phyloP scores from a whole-genome alignment of 2,888 invertebrate species.

The Gnatocerus cornutus region DNA sequence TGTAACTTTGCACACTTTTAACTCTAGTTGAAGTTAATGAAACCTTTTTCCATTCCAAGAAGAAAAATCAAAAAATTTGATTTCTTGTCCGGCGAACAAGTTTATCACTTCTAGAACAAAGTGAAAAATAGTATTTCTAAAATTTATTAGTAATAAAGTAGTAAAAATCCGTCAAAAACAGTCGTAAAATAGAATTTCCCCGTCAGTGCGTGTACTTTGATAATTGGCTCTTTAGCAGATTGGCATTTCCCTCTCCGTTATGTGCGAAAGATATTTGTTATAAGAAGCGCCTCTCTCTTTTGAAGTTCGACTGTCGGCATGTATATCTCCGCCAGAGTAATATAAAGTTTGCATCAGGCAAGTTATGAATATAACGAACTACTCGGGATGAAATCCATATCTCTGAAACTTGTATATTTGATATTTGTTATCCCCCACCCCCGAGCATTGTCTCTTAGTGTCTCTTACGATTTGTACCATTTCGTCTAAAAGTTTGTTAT shows the following conservation, averaged over 20 bases:
- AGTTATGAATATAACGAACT: conserved; percentile 67
- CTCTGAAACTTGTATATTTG: conserved; percentile 67
- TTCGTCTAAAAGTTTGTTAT: conserved; percentile 46
- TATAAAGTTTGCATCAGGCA: conserved; percentile 68
- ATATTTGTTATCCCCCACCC: conserved; percentile 62
- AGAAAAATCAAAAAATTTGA: too few species aligned
- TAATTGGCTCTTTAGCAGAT: conserved; percentile 22
- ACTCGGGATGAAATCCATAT: conserved; percentile 66
- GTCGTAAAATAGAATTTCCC: too few species aligned
- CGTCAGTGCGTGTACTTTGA: neutral
- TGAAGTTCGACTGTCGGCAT: conserved; percentile 54
- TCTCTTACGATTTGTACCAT: conserved; percentile 48
- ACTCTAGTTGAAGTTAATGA: too few species aligned
- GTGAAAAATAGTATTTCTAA: too few species aligned
- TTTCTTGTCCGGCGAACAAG: too few species aligned
- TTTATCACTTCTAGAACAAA: too few species aligned
- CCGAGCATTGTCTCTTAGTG: conserved; percentile 49
- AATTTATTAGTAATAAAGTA: too few species aligned
- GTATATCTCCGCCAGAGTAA: conserved; percentile 60
- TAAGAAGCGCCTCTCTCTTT: conserved; percentile 57
- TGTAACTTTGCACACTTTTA: too few species aligned
- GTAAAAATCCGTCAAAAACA: too few species aligned
- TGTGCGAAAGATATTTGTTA: conserved; percentile 32
- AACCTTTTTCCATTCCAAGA: too few species aligned
- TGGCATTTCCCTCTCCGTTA: neutral